These are phyloP conservation scores for Brachyalestes nurse DNA, from an alignment of 2,797 vertebrate genomes.

Conservation along the genomic window DNA sequence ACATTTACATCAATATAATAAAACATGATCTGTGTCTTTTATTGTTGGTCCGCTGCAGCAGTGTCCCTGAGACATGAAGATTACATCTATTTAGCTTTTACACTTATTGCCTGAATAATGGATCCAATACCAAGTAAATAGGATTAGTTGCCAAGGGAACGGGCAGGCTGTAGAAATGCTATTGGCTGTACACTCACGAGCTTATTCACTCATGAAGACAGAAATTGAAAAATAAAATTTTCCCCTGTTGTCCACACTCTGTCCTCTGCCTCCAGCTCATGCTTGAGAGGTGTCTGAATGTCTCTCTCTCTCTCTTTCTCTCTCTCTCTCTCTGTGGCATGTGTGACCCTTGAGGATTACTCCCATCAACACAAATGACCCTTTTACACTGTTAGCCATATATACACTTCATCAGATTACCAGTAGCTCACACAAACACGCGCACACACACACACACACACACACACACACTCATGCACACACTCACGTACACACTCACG, in stretches of 20 bases:
- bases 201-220: constrained; percentile 58
- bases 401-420: constrained; percentile 16
- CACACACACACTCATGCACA: constrained; percentile 9
- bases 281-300: background rate
- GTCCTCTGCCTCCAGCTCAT: constrained; percentile 12
- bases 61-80: constrained; percentile 71
- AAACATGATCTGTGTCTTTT: constrained; percentile 28
- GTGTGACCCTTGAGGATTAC: constrained; percentile 11
- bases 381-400: constrained; percentile 1
- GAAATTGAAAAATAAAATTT: constrained; percentile 62
- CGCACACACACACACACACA: constrained; percentile 21
- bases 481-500: too few relatives aligned
- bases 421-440: background rate
- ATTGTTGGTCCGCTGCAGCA: constrained; percentile 50
- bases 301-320: background rate
- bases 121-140: constrained; percentile 74
- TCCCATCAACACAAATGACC: constrained; percentile 19
- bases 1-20: constrained; percentile 33
- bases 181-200: constrained; percentile 48
- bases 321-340: background rate
- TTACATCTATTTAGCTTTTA: constrained; percentile 74
- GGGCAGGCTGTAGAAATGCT: constrained; percentile 56
- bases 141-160: constrained; percentile 80
- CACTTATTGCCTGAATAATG: constrained; percentile 73
- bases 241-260: constrained; percentile 42